Evolutionary conservation across 2,113 vertebrate genomes (phyloP).

Genomic region (Picathartes gymnocephalus): DNA sequence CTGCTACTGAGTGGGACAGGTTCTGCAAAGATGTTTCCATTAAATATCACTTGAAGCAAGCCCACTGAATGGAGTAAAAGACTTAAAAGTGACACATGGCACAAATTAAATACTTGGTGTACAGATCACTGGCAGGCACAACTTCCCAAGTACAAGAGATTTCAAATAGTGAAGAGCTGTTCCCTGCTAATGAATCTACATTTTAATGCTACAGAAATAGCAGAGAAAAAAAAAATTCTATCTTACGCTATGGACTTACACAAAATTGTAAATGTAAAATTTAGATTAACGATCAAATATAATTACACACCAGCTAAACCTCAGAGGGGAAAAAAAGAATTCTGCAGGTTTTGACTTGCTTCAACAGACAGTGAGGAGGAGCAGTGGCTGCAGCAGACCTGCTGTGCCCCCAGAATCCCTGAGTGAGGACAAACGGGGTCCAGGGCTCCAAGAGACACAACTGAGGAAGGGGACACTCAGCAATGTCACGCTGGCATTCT

Average conservation of each 20-base stretch:
- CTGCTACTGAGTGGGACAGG: neutral
- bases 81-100: neutral
- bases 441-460: neutral
- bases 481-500: neutral
- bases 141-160: neutral
- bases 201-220: neutral
- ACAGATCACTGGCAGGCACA: neutral
- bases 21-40: neutral
- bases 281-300: neutral
- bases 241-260: neutral
- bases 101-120: neutral
- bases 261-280: neutral
- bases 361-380: rapidly evolving
- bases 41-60: neutral
- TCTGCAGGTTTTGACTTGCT: neutral
- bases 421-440: rapidly evolving
- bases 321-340: neutral
- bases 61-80: neutral
- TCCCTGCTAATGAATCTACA: neutral
- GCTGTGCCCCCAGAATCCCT: neutral
- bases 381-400: neutral
- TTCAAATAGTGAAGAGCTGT: neutral
- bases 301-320: neutral
- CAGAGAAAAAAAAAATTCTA: neutral
- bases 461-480: rapidly evolving